phyloP scores from a whole-genome alignment of 2,113 vertebrate genomes.

The Arvicanthis niloticus region DNA sequence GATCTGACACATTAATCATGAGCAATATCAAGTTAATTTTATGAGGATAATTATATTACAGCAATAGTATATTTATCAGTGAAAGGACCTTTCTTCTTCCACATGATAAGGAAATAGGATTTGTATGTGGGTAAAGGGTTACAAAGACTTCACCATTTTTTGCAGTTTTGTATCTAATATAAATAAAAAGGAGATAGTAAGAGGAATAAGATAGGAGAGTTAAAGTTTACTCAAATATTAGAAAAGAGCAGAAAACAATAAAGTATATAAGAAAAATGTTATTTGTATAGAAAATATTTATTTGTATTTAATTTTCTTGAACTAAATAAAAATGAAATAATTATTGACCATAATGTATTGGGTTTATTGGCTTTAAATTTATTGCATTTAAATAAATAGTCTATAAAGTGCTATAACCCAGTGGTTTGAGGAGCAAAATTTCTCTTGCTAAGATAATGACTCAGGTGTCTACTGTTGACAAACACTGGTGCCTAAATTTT shows the following conservation, averaged over 20 bases:
- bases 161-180: neutral
- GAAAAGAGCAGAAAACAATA: neutral
- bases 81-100: neutral
- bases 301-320: neutral
- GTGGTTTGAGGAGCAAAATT: neutral
- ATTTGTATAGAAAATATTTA: neutral
- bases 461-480: constrained; percentile 32
- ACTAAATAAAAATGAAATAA: constrained; percentile 39
- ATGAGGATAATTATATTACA: neutral
- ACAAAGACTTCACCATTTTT: neutral
- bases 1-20: neutral
- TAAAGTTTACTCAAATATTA: neutral
- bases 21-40: constrained; percentile 46
- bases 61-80: constrained; percentile 37
- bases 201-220: neutral
- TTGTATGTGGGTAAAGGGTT: neutral
- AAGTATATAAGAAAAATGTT: neutral
- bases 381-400: neutral
- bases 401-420: constrained; percentile 13
- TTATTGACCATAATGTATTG: neutral
- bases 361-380: constrained; percentile 35
- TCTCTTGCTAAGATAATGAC: neutral
- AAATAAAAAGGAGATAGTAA: constrained; percentile 21
- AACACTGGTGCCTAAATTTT: neutral
- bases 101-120: neutral